phyloP scores from a whole-genome alignment of 2,797 vertebrate species.

The Vespertilio murinus region DNA sequence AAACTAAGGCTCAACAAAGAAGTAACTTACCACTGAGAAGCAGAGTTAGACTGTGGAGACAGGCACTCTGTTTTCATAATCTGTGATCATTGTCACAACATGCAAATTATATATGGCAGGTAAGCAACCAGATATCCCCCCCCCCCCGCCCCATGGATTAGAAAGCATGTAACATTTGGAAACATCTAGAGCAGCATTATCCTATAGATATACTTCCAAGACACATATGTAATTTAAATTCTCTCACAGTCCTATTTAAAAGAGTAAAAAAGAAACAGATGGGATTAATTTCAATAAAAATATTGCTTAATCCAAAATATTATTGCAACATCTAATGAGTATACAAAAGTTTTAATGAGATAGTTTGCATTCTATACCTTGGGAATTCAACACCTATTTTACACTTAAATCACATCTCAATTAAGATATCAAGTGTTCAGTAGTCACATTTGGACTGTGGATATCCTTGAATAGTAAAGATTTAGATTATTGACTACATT shows the following conservation, averaged over 20 bases:
- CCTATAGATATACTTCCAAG: neutral
- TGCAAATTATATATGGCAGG: neutral
- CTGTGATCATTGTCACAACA: neutral
- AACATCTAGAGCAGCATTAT: neutral
- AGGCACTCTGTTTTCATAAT: neutral
- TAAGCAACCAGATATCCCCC: neutral
- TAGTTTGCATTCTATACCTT: neutral
- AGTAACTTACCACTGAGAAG: neutral
- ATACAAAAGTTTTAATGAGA: neutral
- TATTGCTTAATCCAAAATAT: conserved; percentile 38
- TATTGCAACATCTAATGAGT: neutral
- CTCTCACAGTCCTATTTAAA: neutral
- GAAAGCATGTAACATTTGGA: neutral
- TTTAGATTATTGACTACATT: neutral
- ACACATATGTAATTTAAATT: neutral
- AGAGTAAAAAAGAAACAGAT: neutral
- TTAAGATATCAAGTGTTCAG: neutral
- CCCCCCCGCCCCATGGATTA: neutral
- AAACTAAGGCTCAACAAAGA: neutral
- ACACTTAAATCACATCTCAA: neutral
- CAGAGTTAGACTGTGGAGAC: neutral
- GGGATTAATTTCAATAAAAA: neutral
- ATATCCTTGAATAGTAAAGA: neutral
- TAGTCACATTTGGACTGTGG: neutral
- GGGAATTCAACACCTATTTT: neutral